A percentile compares a stretch with the other conserved stretches of the same genome.
phyloP scores from a whole-genome alignment of 2,113 vertebrate genomes.

The Leptobrachium ailaonicum region DNA sequence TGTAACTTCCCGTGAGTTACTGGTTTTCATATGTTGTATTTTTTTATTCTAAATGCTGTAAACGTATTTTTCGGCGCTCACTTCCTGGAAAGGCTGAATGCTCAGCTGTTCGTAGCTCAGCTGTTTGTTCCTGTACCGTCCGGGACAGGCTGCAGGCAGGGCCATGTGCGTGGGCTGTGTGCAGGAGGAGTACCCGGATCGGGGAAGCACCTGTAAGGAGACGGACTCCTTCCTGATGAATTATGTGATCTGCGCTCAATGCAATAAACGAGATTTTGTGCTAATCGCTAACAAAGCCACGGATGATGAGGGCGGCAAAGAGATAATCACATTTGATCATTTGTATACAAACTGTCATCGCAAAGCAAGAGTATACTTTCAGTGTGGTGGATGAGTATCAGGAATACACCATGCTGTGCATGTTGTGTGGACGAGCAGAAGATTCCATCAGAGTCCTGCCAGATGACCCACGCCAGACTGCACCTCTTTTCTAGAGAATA shows the following conservation, averaged over 20 bases:
- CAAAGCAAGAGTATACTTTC: conserved; percentile 93
- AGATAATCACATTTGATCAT: conserved; percentile 92
- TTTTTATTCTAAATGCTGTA: too few species aligned
- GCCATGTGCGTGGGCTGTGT: conserved; percentile 86
- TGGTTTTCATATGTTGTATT: too few species aligned
- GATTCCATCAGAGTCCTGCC: conserved; percentile 92
- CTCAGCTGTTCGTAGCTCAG: too few species aligned
- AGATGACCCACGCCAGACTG: conserved; percentile 89
- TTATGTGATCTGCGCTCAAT: conserved; percentile 81
- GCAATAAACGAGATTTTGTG: conserved; percentile 85
- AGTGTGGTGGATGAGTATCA: conserved; percentile 96
- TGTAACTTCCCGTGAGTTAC: too few species aligned
- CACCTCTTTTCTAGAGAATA: conserved; percentile 80
- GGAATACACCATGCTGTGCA: conserved; percentile 97
- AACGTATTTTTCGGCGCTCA: too few species aligned
- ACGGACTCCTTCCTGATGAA: conserved; percentile 89
- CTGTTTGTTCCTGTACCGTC: too few species aligned
- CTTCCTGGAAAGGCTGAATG: too few species aligned
- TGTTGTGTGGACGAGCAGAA: conserved; percentile 93
- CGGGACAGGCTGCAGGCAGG: too few species aligned
- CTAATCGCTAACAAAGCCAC: conserved; percentile 78
- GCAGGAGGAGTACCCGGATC: conserved; percentile 84
- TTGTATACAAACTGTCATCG: conserved; percentile 93
- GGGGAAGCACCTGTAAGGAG: conserved; percentile 90
- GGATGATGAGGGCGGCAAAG: conserved; percentile 86